Evolutionary conservation across 2,888 invertebrate species (phyloP), one percentile per base, ranked within the genome.

Genomic region (Drosophila bunnanda): DNA sequence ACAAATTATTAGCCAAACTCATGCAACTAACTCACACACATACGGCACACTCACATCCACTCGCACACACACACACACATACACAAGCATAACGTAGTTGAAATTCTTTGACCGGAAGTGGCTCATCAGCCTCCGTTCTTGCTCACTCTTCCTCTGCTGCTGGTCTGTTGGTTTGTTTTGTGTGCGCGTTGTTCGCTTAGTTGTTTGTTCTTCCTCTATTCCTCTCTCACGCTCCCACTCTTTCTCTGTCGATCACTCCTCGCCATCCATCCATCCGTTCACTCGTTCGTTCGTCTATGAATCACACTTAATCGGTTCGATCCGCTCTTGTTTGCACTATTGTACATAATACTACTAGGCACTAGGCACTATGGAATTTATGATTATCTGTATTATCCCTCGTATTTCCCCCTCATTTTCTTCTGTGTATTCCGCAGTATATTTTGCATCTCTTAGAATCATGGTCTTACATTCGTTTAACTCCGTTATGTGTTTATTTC

Each of bases 1-100:
- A 78, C 80, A 77, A 84, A 84, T 88, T 82, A 85, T 88, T 84
- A 85, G 84, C 80, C 69, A 77, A 76, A 82, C 76, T 73, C 85
- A 77, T 73, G 69, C 69, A 65, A 76, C 58, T 50, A 75, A 71
- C 54, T 36, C 68, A 71, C 36, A 54, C 43, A 58, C 53, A 46
- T 52, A 41, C 25, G 25, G 20, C 48, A 20, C 43, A 43, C 20
- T 13, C 66, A 25, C 41, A 41, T 34, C 15, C 53, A 12, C 15
- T 46, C 12, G 30, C 22, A 28, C 55, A 61, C 58, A 38, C 52
- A 46, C 36, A 28, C 34, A 46, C 52, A 53, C 65, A 58, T 43
- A 60, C 56, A 34, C 61, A 65, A 55, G 34, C 56, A 66, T 54
- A 74, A 59, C 58, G 62, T 73, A 74, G 60, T 55, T 75, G 57